A percentile compares a stretch with the other conserved stretches of the same genome.
Conservation (phyloP, 2,888 invertebrate species). For the Diarsia dahlii region DNA sequence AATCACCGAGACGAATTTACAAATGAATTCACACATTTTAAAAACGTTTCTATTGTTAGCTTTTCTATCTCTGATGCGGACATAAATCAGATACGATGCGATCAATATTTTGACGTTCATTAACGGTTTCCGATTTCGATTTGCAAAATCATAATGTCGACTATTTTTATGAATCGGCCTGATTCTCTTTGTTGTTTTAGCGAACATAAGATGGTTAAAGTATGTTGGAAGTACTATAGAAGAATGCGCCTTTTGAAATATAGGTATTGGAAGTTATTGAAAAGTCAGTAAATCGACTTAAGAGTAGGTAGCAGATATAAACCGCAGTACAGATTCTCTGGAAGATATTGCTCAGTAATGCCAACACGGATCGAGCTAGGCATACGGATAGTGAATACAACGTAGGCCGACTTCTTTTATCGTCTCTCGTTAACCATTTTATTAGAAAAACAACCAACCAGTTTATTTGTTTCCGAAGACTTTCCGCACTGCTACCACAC, state of each 20-base stretch:
- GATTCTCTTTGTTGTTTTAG: not conserved
- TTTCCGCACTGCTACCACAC: not conserved
- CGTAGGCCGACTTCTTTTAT: not conserved
- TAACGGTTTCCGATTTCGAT: not conserved
- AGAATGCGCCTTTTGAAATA: not conserved
- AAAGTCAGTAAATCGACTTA: too few relatives aligned
- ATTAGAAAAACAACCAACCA: not conserved
- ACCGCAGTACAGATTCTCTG: not conserved
- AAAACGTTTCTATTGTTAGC: not conserved
- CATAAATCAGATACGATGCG: not conserved
- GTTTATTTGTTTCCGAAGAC: not conserved
- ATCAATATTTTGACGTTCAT: not conserved
- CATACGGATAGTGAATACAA: not conserved
- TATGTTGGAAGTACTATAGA: not conserved
- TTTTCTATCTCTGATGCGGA: not conserved
- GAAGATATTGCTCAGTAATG: not conserved
- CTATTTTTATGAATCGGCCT: not conserved
- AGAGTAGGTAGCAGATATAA: too few relatives aligned
- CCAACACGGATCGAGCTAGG: not conserved
- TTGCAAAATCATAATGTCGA: not conserved
- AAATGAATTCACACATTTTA: not conserved
- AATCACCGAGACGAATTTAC: not conserved
- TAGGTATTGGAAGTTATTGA: not conserved
- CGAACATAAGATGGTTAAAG: not conserved
- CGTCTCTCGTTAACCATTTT: not conserved